phyloP scores from a whole-genome alignment of 2,797 vertebrate species.

The Acridotheres tristis region DNA sequence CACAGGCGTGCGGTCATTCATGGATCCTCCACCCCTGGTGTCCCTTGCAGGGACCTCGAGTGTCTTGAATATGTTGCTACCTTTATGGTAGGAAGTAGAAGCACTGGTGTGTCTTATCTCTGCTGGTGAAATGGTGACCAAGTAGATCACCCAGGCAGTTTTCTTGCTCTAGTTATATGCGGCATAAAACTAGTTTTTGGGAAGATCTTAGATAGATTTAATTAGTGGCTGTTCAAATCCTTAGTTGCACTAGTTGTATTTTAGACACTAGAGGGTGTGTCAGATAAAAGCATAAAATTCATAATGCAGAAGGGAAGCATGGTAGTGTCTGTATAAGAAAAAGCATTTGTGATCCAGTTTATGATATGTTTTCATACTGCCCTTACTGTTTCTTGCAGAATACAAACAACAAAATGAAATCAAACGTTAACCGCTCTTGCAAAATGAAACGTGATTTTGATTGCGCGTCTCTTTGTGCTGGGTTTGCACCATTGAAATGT shows the following conservation, averaged over 20 bases:
- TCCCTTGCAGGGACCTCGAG: background rate
- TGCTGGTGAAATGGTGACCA: background rate
- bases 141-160: background rate
- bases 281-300: background rate
- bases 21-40: background rate
- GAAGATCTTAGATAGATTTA: background rate
- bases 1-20: background rate
- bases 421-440: background rate
- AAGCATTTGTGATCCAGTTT: background rate
- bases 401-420: conserved; percentile 32
- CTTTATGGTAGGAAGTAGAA: background rate
- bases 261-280: background rate
- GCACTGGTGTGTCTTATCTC: background rate
- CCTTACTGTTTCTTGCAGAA: conserved; percentile 51
- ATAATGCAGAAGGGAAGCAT: background rate
- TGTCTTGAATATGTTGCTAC: background rate
- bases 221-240: background rate
- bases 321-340: background rate
- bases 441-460: conserved; percentile 75
- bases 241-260: background rate
- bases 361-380: background rate
- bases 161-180: background rate
- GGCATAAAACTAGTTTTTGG: background rate
- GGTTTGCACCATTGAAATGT: conserved; percentile 47
- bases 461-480: conserved; percentile 10